Conservation (phyloP, 2,797 vertebrate genomes). For the Microhierax caerulescens region DNA sequence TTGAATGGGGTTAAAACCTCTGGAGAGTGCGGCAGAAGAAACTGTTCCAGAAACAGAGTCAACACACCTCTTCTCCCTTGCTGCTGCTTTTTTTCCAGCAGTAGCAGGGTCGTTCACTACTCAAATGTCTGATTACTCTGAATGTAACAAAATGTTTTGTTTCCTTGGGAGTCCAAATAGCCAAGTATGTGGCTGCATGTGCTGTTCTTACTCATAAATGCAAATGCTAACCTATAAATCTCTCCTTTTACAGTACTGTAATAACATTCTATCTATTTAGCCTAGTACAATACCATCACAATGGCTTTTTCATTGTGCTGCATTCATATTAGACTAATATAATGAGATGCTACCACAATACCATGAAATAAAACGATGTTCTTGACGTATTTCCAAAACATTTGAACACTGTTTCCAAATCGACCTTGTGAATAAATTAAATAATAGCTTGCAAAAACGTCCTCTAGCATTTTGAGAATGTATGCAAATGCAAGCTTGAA, state of each 20-base stretch:
- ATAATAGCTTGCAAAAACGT: conserved; percentile 64
- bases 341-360: conserved; percentile 57
- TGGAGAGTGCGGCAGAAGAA: neutral
- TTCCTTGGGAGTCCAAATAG: conserved; percentile 47
- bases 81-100: neutral
- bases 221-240: conserved; percentile 50
- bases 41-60: conserved; percentile 7
- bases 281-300: conserved; percentile 48
- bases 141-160: conserved; percentile 23
- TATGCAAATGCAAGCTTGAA: conserved; percentile 62
- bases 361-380: conserved; percentile 58
- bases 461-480: conserved; percentile 63
- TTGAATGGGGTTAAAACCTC: neutral
- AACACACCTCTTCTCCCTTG: conserved; percentile 14
- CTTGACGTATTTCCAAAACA: conserved; percentile 64
- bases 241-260: conserved; percentile 39
- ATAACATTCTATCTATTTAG: conserved; percentile 58
- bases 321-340: conserved; percentile 57
- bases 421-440: conserved; percentile 69
- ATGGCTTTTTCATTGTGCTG: conserved; percentile 60
- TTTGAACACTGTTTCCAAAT: conserved; percentile 67
- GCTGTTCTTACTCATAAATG: conserved; percentile 51
- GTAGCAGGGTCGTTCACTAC: conserved; percentile 10
- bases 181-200: conserved; percentile 23
- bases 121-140: conserved; percentile 49